A percentile compares a stretch with the other conserved stretches of the same genome.
Evolutionary conservation across 1,140 invertebrate genomes (phyloP).

Genomic region (Microvelia longipes): DNA sequence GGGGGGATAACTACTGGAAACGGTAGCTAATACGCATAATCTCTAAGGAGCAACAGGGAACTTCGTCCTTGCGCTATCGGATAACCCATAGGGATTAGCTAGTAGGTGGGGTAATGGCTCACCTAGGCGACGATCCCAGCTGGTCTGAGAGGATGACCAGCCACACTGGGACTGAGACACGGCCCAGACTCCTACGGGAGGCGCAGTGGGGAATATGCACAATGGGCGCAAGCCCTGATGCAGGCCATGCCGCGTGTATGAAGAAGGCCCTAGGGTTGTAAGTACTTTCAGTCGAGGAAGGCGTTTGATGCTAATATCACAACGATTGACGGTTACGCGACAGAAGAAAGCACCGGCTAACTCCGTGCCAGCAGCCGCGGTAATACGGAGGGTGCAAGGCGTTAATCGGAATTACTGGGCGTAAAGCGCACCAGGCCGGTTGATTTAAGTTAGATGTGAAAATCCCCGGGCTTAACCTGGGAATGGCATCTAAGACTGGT

Average conservation of each 20-base stretch:
- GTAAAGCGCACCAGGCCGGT: constrained; percentile 33
- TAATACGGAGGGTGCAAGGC: constrained; percentile 35
- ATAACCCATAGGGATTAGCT: constrained; percentile 22
- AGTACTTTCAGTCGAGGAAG: constrained; percentile 23
- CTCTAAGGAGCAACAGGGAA: not conserved
- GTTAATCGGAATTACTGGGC: constrained; percentile 36
- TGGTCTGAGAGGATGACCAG: constrained; percentile 34
- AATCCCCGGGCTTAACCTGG: constrained; percentile 28
- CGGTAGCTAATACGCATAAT: not conserved
- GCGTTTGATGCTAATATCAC: not conserved
- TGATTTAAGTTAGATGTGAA: constrained; percentile 25
- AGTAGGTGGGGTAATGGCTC: constrained; percentile 35
- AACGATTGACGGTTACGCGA: constrained; percentile 25
- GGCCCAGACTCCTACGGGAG: constrained; percentile 34
- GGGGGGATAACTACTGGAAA: not conserved
- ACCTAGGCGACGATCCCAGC: constrained; percentile 35
- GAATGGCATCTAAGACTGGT: constrained; percentile 18
- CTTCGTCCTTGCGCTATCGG: not conserved
- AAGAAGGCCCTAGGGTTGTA: constrained; percentile 32
- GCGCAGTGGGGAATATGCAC: constrained; percentile 36
- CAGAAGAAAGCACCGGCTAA: constrained; percentile 34
- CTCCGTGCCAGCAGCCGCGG: constrained; percentile 38
- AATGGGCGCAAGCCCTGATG: constrained; percentile 36
- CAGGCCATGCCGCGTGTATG: constrained; percentile 32
- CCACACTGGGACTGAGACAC: constrained; percentile 28